Conservation (phyloP, 2,113 vertebrate genomes). For the Catharus bicknelli region DNA sequence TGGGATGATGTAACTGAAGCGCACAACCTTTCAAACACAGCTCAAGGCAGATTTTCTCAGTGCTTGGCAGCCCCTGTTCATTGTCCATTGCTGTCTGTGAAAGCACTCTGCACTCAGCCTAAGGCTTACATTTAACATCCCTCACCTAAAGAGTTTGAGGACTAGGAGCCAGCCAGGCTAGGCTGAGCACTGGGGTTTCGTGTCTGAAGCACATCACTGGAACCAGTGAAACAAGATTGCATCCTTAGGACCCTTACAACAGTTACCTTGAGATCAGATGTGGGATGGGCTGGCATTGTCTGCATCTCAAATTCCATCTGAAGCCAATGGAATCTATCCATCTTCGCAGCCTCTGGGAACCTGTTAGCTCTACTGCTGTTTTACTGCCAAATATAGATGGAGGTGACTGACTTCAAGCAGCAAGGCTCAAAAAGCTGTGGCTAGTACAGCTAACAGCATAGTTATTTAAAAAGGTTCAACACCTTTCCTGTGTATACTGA, state of each 20-base stretch:
- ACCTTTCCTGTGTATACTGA: not conserved
- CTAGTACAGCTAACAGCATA: not conserved
- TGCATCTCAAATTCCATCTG: not conserved
- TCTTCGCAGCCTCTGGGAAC: not conserved
- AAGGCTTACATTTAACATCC: not conserved
- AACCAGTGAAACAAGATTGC: not conserved
- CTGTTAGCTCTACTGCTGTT: not conserved
- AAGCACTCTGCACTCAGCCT: not conserved
- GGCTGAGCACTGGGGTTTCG: not conserved
- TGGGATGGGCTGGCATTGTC: not conserved
- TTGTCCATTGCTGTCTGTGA: not conserved
- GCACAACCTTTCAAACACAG: not conserved
- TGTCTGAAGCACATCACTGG: not conserved
- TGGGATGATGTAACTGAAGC: not conserved
- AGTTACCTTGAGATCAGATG: not conserved
- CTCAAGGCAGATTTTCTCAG: not conserved
- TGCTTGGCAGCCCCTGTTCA: not conserved
- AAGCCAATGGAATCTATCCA: not conserved
- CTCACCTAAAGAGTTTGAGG: not conserved
- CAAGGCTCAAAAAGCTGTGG: not conserved
- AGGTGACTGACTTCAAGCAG: not conserved
- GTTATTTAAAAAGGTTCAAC: not conserved
- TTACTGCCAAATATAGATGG: not conserved
- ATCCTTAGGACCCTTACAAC: not conserved
- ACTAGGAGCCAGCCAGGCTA: not conserved